These are phyloP conservation scores for Panulirus ornatus DNA, from an alignment of 1,140 invertebrate species.

Conservation along the genomic window DNA sequence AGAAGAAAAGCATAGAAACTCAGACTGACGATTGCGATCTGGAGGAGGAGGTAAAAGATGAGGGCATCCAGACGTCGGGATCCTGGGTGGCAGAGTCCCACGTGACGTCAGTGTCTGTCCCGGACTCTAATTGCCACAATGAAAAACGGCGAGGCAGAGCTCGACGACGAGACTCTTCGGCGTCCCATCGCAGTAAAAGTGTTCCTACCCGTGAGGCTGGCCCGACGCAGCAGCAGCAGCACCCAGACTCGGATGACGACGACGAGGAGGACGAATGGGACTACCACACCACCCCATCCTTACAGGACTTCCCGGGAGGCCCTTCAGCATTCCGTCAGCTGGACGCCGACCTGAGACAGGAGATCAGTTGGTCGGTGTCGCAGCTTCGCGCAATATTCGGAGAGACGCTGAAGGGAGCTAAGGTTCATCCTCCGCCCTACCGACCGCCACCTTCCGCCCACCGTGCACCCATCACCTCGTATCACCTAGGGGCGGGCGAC, in stretches of 20 bases:
- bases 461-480: slow-evolving; percentile 76
- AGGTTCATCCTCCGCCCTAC: slow-evolving; percentile 76
- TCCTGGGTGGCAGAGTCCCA: slow-evolving; percentile 69
- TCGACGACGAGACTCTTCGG: slow-evolving; percentile 73
- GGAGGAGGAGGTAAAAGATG: slow-evolving; percentile 73
- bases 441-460: slow-evolving; percentile 76
- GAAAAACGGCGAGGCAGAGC: slow-evolving; percentile 72
- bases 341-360: slow-evolving; percentile 75
- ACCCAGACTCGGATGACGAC: slow-evolving; percentile 63
- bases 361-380: slow-evolving; percentile 79
- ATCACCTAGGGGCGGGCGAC: slow-evolving; percentile 76
- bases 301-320: slow-evolving; percentile 56
- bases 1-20: slow-evolving; percentile 74
- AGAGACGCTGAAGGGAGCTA: slow-evolving; percentile 73
- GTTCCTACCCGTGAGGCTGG: slow-evolving; percentile 68
- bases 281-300: slow-evolving; percentile 42
- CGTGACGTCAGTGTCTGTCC: slow-evolving; percentile 69
- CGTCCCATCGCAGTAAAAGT: slow-evolving; percentile 74
- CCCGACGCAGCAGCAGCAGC: slow-evolving; percentile 21
- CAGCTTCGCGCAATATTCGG: slow-evolving; percentile 78
- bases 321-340: slow-evolving; percentile 52
- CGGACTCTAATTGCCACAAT: slow-evolving; percentile 63
- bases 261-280: slow-evolving; percentile 71
- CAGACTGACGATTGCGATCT: slow-evolving; percentile 74
- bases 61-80: slow-evolving; percentile 75